phyloP scores from a whole-genome alignment of 2,888 invertebrate genomes.

The Orthosia cruda region DNA sequence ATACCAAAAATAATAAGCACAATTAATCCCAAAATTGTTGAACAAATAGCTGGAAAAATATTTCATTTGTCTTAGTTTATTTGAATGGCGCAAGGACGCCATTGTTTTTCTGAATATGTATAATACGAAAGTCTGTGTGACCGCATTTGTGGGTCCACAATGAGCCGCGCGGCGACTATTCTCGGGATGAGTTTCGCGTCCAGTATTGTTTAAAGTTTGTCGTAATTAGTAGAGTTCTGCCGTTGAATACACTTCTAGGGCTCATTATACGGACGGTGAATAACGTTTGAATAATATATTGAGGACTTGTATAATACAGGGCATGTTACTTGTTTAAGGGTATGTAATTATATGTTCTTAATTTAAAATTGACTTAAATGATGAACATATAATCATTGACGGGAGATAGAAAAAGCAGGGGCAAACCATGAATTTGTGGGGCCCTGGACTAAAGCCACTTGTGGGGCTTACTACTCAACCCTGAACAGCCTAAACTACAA shows the following conservation, averaged over 20 bases:
- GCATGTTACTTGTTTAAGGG: constrained; percentile 34
- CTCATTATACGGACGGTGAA: constrained; percentile 83
- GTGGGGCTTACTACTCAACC: no score
- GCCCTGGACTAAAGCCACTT: no score
- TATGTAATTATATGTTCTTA: no score
- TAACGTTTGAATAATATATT: constrained; percentile 72
- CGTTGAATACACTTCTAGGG: constrained; percentile 88
- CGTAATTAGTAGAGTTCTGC: constrained; percentile 90
- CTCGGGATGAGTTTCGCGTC: constrained; percentile 90
- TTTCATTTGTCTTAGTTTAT: constrained; percentile 87
- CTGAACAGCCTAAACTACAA: no score
- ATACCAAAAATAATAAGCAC: constrained; percentile 13
- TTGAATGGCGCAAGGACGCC: constrained; percentile 86
- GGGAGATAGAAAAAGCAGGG: no score
- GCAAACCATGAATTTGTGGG: no score
- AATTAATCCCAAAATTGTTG: constrained; percentile 33
- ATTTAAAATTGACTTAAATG: no score
- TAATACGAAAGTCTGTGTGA: constrained; percentile 88
- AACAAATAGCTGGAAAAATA: constrained; percentile 77
- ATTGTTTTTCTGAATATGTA: constrained; percentile 91
- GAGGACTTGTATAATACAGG: constrained; percentile 34
- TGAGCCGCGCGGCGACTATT: constrained; percentile 87
- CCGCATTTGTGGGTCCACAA: constrained; percentile 90
- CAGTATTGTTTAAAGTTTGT: constrained; percentile 92
- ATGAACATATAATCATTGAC: no score